Evolutionary conservation across 2,113 vertebrate genomes (phyloP), one percentile per base, ranked within the genome.

Genomic region (Megaceryle torquata): DNA sequence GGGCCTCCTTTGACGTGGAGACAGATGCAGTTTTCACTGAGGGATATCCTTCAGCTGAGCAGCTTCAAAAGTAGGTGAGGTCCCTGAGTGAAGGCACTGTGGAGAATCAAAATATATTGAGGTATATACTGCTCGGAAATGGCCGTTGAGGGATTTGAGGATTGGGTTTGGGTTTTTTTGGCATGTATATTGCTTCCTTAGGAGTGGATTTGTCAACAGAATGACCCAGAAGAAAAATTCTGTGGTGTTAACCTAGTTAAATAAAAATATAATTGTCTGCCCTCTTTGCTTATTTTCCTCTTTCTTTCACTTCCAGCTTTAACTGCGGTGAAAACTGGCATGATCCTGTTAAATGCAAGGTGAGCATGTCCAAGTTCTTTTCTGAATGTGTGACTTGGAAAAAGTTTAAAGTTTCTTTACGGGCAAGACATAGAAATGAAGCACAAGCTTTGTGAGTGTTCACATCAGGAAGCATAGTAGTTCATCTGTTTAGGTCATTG

Each of bases 291-390:
- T 43, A 86, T 48, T 90, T 37, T 3, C 26, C 26, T 3, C 35
- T 74, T 70, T 65, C 29, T 86, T 91, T 89, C 43, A 54, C 61
- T 97, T 98, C 69, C 96, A 99, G 99, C 98, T 99, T 99, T 98
- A 99, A 99, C 97, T 99, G 99, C 83, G 99, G 99, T 91, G 99
- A 99, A 98, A 99, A 99, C 96, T 99, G 99, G 99, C 99, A 99
- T 13, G 99, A 99, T 97, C 99, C 99, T 96, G 99, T 99, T 94
- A 99, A 99, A 97, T 99, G 99, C 97, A 99, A 99, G 99, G 99
- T 99, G 76, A 98, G 98, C 80, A 19, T 2, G 0, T 74, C 33
- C 7, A 50, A 11, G 29, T 80, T 82, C 43, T 79, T 82, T 11
- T 21, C 33, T 24, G 68, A 68, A 88, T 31, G 16, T 3, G 2